Evolutionary conservation across 2,888 invertebrate species (phyloP).

Genomic region (Epinotia nisella): DNA sequence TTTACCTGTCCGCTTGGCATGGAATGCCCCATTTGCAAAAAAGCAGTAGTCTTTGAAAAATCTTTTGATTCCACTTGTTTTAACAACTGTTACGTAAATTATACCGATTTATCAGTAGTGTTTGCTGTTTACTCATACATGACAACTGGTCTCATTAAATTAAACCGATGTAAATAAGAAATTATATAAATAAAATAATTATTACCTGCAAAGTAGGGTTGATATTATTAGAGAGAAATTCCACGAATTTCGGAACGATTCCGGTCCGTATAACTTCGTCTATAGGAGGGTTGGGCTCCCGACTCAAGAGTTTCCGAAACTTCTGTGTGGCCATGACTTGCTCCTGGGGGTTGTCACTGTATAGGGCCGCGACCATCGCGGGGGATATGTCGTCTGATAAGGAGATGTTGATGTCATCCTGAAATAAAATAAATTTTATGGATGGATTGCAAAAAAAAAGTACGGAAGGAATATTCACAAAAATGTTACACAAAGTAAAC

Average conservation of each 20-base stretch:
- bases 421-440: constrained; percentile 25
- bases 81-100: too few species aligned
- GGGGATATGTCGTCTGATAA: constrained; percentile 86
- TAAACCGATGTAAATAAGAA: background rate
- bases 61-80: too few species aligned
- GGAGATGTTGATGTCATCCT: constrained; percentile 80
- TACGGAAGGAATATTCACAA: too few species aligned
- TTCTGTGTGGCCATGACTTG: constrained; percentile 95
- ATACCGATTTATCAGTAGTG: too few species aligned
- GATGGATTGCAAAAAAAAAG: too few species aligned
- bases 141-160: background rate
- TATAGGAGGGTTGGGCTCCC: constrained; percentile 98
- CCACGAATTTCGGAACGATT: constrained; percentile 97
- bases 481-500: background rate
- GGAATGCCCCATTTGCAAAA: too few species aligned
- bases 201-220: constrained; percentile 94
- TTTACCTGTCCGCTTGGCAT: too few species aligned
- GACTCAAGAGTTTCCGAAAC: constrained; percentile 95
- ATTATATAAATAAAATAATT: background rate
- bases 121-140: too few species aligned
- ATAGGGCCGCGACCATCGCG: constrained; percentile 94
- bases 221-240: constrained; percentile 92
- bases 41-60: too few species aligned
- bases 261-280: constrained; percentile 98
- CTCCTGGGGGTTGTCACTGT: constrained; percentile 89